A percentile compares a stretch with the other conserved stretches of the same genome.
Conservation (phyloP, 2,888 invertebrate genomes). For the Mimas tiliae region DNA sequence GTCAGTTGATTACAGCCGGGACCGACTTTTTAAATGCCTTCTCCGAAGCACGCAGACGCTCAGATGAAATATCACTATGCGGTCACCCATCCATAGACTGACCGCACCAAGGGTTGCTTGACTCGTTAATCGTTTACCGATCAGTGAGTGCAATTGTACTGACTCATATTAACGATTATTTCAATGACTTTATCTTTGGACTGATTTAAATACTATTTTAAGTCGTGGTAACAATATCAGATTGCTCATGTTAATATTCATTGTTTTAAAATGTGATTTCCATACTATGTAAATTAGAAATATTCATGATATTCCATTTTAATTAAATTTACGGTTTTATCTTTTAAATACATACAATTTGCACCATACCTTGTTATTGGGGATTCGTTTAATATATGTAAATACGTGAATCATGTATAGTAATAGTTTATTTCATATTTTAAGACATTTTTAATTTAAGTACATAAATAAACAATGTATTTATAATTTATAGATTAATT, state of each 20-base stretch:
- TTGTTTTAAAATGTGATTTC: background rate
- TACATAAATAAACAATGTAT: too few species aligned
- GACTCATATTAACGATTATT: background rate
- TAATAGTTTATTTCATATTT: background rate
- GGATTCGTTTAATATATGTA: conserved; percentile 7
- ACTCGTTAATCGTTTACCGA: too few species aligned
- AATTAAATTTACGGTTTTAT: background rate
- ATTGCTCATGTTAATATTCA: background rate
- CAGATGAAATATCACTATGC: too few species aligned
- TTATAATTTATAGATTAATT: too few species aligned
- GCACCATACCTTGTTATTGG: conserved; percentile 9
- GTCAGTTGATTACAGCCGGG: too few species aligned
- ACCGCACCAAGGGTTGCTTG: too few species aligned
- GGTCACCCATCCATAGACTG: too few species aligned
- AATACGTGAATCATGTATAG: background rate
- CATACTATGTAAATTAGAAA: background rate
- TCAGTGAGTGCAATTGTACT: too few species aligned
- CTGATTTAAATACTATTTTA: too few species aligned
- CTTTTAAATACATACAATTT: background rate
- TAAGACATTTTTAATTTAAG: too few species aligned
- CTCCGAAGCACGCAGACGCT: too few species aligned
- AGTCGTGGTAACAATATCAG: background rate
- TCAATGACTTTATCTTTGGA: background rate
- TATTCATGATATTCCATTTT: background rate
- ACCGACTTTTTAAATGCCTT: too few species aligned